These are phyloP conservation scores for Bombus difficillimus DNA, from an alignment of 1,140 invertebrate species.

Conservation along the genomic window DNA sequence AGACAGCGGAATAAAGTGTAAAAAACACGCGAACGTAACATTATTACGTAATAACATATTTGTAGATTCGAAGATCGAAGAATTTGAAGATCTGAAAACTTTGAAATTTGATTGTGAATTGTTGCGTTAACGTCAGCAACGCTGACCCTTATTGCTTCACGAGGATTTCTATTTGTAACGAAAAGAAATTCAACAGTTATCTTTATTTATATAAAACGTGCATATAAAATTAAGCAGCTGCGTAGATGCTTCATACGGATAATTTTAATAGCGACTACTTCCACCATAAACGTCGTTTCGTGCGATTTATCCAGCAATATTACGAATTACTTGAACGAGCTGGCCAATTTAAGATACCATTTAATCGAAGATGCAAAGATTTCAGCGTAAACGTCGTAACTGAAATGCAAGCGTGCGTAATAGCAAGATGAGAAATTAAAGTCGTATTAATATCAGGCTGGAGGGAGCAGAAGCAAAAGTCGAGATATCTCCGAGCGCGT, in stretches of 20 bases:
- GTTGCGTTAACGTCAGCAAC: too few relatives aligned
- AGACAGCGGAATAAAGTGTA: too few relatives aligned
- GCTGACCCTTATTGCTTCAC: too few relatives aligned
- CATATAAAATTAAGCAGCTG: not conserved
- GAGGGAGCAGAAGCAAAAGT: conserved; percentile 7
- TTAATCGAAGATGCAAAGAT: conserved; percentile 16
- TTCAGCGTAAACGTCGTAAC: conserved; percentile 5
- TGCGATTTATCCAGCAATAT: conserved; percentile 20
- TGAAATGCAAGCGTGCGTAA: not conserved
- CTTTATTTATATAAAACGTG: conserved; percentile 1
- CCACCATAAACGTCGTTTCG: not conserved
- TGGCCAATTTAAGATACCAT: conserved; percentile 19
- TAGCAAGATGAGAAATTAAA: conserved; percentile 25
- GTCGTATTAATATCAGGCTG: not conserved
- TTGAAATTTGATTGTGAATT: too few relatives aligned
- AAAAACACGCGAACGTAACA: too few relatives aligned
- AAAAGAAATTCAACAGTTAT: not conserved
- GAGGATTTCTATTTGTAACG: not conserved
- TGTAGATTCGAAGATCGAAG: too few relatives aligned
- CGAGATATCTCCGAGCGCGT: not conserved
- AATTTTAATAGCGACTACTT: conserved; percentile 6
- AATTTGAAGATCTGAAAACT: too few relatives aligned
- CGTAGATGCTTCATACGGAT: conserved; percentile 8
- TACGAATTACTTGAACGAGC: conserved; percentile 13
- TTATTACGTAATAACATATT: too few relatives aligned